Evolutionary conservation across 37 sponge, comb jelly and placozoan genomes (phyloP), one percentile per base, ranked within the genome.

Genomic region (Eunapius fragilis): DNA sequence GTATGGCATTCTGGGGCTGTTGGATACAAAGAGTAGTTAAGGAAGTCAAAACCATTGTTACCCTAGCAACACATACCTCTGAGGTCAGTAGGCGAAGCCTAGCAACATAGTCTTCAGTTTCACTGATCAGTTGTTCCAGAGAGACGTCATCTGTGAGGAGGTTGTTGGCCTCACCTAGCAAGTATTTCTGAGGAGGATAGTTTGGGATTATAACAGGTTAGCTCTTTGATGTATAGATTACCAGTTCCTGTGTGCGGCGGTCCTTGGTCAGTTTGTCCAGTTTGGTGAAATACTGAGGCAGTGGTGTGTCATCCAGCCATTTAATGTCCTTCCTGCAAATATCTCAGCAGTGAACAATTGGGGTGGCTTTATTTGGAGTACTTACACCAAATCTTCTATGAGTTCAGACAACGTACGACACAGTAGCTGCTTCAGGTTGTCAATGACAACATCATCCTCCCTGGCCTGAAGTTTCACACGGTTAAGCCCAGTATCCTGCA

Each of bases 251-350:
- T 35, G 75, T 80, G 17, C 95, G 84, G 31, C 78, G n/a, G 6
- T 87, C 82, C 50, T 85, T 70, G 50, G 83, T 84, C 48, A 91
- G 80, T 68, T 76, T 84, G 86, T 97, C 98, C 70, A 97, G 88
- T 17, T 87, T 76, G 32, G 95, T 92, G 70, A 75, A 58, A 19
- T 58, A 58, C 58, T 58, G 58, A 58, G 58, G 58, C 58, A 58
- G 41, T 2, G 70, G 72, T 31, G 79, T 76, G 26, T 79, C 70
- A n/a, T 90, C 88, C 30, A 90, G 76, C 69, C 72, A 48, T 31
- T 87, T 88, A 38, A 93, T 83, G 32, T 83, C 84, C 67, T 93
- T 78, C 31, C 87, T 87, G 26, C 2, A 71, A 31, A n/a, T n/a
- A n/a, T n/a, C n/a, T n/a, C n/a, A n/a, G n/a, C n/a, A n/a, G n/a